These are phyloP conservation scores for Eupeodes luniger DNA, from an alignment of 2,888 invertebrate species.

Conservation along the genomic window DNA sequence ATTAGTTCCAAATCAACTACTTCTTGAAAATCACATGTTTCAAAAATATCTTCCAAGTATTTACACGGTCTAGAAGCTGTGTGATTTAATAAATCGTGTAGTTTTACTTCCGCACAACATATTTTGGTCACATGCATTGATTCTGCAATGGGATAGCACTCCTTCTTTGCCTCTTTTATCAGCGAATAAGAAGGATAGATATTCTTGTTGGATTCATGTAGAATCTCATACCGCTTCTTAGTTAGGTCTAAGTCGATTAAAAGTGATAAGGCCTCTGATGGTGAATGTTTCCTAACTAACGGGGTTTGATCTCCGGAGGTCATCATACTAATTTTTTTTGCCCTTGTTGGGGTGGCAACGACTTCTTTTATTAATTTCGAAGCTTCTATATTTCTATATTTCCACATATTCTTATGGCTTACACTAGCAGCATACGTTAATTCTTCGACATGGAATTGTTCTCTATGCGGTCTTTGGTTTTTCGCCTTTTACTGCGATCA, in stretches of 20 bases:
- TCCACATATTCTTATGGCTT: too few relatives aligned
- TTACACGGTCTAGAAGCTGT: constrained; percentile 24
- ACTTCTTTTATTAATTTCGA: too few relatives aligned
- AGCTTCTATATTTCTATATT: too few relatives aligned
- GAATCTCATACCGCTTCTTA: too few relatives aligned
- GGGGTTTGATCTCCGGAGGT: neutral
- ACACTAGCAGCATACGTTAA: too few relatives aligned
- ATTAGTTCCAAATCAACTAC: neutral
- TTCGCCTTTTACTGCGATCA: constrained; percentile 11
- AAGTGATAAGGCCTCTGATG: constrained; percentile 31
- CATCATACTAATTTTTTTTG: neutral
- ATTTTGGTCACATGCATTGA: neutral
- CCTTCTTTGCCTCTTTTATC: neutral
- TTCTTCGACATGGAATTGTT: neutral
- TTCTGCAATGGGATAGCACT: neutral
- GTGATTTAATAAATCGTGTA: constrained; percentile 29
- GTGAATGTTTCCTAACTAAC: neutral
- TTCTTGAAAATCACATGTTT: neutral
- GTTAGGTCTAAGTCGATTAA: too few relatives aligned
- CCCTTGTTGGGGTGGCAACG: neutral
- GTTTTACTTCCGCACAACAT: constrained; percentile 3
- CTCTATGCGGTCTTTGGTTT: neutral
- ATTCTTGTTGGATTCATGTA: neutral
- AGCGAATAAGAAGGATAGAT: neutral
- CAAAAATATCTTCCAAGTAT: neutral